These are phyloP conservation scores for Graphium colonna DNA, from an alignment of 2,888 invertebrate genomes.

Conservation along the genomic window DNA sequence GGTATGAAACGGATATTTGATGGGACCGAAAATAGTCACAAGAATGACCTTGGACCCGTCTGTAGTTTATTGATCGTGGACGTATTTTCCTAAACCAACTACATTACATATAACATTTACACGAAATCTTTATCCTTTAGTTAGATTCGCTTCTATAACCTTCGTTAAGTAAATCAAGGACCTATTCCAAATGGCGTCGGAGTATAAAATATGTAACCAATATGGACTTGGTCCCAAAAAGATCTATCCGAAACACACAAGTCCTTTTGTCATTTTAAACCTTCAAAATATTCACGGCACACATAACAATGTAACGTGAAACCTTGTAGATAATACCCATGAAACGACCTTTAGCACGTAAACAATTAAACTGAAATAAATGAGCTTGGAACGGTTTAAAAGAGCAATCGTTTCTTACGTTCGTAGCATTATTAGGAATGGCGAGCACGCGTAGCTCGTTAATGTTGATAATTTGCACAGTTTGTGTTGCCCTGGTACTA, in stretches of 20 bases:
- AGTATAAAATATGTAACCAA: no score
- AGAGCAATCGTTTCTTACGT: conserved; percentile 13
- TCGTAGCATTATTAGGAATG: conserved; percentile 27
- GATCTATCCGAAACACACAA: not conserved
- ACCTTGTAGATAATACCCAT: conserved; percentile 18
- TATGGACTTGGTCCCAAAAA: not conserved
- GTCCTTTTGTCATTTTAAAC: conserved; percentile 7
- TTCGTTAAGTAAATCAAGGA: no score
- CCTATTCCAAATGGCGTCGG: no score
- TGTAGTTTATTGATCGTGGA: no score
- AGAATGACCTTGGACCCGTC: no score
- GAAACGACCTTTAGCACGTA: conserved; percentile 15
- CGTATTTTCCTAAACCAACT: no score
- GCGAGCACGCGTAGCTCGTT: conserved; percentile 25
- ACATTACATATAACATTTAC: no score
- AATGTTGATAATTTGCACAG: conserved; percentile 25
- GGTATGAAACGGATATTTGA: no score
- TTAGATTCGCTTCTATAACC: no score
- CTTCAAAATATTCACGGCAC: not conserved
- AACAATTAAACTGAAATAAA: conserved; percentile 10
- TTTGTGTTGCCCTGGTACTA: conserved; percentile 21
- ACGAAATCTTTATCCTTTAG: no score
- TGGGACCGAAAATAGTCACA: no score
- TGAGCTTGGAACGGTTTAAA: conserved; percentile 12
- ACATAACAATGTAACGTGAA: not conserved